phyloP scores from a whole-genome alignment of 2,888 invertebrate genomes.

The Tortricodes alternella region DNA sequence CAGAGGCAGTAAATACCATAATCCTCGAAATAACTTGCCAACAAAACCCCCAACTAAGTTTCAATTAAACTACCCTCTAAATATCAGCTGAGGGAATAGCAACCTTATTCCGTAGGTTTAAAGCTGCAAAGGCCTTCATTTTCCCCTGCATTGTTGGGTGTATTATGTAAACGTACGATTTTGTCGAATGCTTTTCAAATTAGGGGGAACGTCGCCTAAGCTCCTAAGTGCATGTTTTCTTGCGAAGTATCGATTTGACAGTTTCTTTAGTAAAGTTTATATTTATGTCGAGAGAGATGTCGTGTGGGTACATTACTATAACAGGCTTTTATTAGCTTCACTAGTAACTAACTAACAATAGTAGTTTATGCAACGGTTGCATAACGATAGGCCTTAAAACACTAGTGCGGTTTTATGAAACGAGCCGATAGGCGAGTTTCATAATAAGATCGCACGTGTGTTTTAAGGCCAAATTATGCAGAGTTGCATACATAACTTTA shows the following conservation, averaged over 20 bases:
- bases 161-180: constrained; percentile 16
- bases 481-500: no score
- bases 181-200: constrained; percentile 26
- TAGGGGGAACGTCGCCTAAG: constrained; percentile 26
- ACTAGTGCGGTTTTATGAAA: no score
- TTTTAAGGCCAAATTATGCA: no score
- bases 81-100: background rate
- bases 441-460: no score
- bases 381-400: no score
- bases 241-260: constrained; percentile 10
- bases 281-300: no score
- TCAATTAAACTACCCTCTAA: constrained; percentile 69
- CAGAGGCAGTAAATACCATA: constrained; percentile 52
- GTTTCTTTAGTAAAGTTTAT: background rate
- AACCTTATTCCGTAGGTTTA: background rate
- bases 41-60: constrained; percentile 71
- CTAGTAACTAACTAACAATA: no score
- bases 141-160: background rate
- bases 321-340: no score
- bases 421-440: no score
- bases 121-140: background rate
- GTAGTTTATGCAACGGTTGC: no score
- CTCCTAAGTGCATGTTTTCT: constrained; percentile 18
- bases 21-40: constrained; percentile 76
- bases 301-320: no score